These are phyloP conservation scores for Mormyrus hasselquistii DNA, from an alignment of 2,797 vertebrate genomes.

Conservation along the genomic window DNA sequence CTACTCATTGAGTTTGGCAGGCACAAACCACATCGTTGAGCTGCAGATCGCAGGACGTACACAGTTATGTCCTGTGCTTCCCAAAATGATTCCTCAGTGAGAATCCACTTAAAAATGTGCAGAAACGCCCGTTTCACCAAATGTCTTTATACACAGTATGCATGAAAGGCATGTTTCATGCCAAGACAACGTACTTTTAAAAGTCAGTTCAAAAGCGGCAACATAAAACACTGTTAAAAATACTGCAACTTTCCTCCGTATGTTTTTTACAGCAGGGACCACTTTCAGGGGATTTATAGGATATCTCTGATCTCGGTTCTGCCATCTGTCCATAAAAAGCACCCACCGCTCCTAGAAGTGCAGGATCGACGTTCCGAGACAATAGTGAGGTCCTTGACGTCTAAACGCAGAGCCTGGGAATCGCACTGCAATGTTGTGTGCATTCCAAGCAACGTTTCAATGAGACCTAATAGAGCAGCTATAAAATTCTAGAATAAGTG, in stretches of 20 bases:
- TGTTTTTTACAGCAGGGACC: neutral
- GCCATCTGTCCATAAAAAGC: neutral
- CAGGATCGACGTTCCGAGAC: neutral
- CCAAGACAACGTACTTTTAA: neutral
- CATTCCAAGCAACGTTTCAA: neutral
- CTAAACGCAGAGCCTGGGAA: neutral
- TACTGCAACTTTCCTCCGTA: neutral
- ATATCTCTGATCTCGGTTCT: neutral
- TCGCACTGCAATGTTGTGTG: neutral
- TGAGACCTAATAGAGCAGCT: neutral
- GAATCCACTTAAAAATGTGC: neutral
- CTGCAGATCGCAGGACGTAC: neutral
- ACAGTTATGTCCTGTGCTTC: neutral
- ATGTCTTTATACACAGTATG: neutral
- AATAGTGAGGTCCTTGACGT: neutral
- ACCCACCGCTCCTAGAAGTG: neutral
- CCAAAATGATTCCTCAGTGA: neutral
- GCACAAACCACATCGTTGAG: neutral
- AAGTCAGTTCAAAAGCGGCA: neutral
- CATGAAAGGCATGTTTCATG: neutral
- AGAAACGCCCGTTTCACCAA: neutral
- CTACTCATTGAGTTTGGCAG: neutral
- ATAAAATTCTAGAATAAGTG: constrained; percentile 1
- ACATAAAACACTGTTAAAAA: neutral
- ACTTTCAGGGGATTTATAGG: neutral